Base-by-base conservation (phyloP, 2,113 vertebrate genomes). In the Malurus elegans region DNA sequence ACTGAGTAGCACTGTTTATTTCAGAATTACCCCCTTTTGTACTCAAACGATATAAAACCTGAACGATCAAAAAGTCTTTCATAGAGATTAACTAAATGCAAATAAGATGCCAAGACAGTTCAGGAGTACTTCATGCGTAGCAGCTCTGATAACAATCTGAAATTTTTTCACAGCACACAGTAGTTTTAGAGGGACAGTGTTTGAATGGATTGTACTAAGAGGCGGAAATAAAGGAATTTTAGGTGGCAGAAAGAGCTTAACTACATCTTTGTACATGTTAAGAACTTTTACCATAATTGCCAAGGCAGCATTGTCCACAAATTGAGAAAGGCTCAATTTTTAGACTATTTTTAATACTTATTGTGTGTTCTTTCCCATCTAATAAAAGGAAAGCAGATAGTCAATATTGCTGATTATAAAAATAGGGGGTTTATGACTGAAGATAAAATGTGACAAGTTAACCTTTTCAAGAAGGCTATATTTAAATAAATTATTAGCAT, bases 401-500 rank as follows among this genome's bases (percentile, higher is more conserved):
- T 92, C 62, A 86, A 45, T 88, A 79, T 6, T 75, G 44, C 34
- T 79, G 79, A 90, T 91, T 91, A 80, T 60, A 75, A 92, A 86
- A 92, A 58, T 50, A 71, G 9, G 26, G 6, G 2, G 16, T 32
- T 89, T 89, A 86, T 48, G 32, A 61, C 58, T 61, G 21, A 91
- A 76, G 50, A 82, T 58, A 47, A 86, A 91, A 90, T 9, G 3
- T 90, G 65, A 86, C 17, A 36, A 88, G 67, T 90, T 96, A 93
- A 92, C 75, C 73, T 95, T 94, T 93, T 92, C 73, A 88, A 91
- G 82, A 80, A 88, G 51, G 29, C 64, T 79, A 32, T 72, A 40
- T 91, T 97, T 95, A 88, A 97, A 90, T 79, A 95, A 95, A 86
- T 93, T 91, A 85, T 88, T 93, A 93, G 40, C 29, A 60, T 50